A percentile compares a stretch with the other conserved stretches of the same genome.
Conservation (phyloP, 2,888 invertebrate species). For the Melitaea athalia region DNA sequence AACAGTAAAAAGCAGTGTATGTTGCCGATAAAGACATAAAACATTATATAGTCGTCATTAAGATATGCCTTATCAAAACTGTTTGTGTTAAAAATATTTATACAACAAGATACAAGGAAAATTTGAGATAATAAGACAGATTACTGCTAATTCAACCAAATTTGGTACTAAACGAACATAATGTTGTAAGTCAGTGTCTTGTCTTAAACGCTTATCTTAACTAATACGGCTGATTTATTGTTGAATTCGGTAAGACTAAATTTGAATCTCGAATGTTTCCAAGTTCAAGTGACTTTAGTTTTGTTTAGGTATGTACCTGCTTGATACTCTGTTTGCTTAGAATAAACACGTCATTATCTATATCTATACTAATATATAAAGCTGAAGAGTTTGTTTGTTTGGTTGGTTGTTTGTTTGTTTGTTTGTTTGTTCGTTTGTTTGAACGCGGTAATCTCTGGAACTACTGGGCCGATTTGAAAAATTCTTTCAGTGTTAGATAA, state of each 20-base stretch:
- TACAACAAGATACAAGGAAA: constrained; percentile 50
- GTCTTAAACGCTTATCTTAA: constrained; percentile 67
- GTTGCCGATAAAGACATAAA: constrained; percentile 63
- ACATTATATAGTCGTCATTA: constrained; percentile 43
- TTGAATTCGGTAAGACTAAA: constrained; percentile 35
- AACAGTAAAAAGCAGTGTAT: constrained; percentile 60
- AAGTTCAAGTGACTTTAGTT: neutral
- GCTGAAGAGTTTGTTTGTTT: no score
- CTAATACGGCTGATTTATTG: constrained; percentile 50
- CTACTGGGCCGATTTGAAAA: no score
- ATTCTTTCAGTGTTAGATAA: no score
- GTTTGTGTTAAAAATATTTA: constrained; percentile 62
- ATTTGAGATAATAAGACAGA: constrained; percentile 59
- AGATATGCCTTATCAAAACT: constrained; percentile 48
- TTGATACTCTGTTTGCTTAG: no score
- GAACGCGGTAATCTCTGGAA: no score
- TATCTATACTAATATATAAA: no score
- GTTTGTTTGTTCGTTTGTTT: no score
- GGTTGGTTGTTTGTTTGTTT: no score
- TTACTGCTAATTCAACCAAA: constrained; percentile 64
- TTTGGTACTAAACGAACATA: constrained; percentile 65
- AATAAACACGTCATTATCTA: no score
- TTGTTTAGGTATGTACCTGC: no score
- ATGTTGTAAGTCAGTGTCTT: constrained; percentile 47
- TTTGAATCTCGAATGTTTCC: constrained; percentile 22